phyloP scores from a whole-genome alignment of 2,888 invertebrate genomes.

The Rhogogaster chlorosoma region DNA sequence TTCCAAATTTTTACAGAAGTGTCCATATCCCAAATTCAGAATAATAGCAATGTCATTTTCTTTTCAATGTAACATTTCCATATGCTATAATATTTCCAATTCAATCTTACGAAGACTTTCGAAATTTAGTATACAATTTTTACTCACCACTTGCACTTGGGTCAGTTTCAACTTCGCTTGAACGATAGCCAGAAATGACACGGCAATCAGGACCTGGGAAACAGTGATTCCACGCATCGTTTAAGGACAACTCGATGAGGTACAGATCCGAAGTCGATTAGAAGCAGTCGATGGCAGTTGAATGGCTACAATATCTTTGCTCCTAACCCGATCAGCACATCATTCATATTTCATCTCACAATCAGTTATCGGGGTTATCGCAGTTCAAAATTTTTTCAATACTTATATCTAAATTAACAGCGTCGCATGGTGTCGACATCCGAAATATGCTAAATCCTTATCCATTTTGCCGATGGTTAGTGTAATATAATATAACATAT shows the following conservation, averaged over 20 bases:
- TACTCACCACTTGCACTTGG: slow-evolving; percentile 43
- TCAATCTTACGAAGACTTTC: neutral
- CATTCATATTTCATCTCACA: neutral
- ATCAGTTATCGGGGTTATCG: neutral
- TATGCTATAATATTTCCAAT: neutral
- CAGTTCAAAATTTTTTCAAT: neutral
- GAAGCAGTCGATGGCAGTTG: neutral
- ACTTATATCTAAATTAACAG: neutral
- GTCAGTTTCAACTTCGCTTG: neutral
- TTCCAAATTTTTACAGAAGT: neutral
- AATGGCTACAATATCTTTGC: neutral
- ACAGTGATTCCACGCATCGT: neutral
- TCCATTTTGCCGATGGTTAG: neutral
- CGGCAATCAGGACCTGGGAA: neutral
- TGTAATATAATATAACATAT: neutral
- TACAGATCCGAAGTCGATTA: neutral
- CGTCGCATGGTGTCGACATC: neutral
- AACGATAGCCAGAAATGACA: neutral
- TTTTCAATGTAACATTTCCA: no score
- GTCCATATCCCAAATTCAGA: neutral
- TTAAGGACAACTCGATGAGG: neutral
- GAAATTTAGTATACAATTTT: neutral
- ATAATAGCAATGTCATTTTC: neutral
- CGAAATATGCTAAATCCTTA: neutral
- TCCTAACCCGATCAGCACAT: neutral